These are phyloP conservation scores for Ameiurus melas DNA, from an alignment of 2,113 vertebrate species.

Conservation along the genomic window DNA sequence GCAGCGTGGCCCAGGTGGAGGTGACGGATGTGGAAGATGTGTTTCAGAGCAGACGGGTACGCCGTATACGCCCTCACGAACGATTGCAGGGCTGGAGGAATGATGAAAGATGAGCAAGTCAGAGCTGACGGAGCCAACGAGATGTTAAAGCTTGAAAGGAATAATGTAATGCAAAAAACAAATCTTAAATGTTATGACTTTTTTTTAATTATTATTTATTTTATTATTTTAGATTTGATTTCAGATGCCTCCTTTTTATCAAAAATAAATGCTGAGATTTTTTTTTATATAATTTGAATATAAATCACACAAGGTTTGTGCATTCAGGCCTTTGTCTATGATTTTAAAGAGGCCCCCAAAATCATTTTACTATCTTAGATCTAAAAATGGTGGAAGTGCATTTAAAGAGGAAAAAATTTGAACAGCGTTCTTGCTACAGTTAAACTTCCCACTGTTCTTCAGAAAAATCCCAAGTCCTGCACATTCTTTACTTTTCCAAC, in stretches of 20 bases:
- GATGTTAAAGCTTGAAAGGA: not conserved
- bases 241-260: not conserved
- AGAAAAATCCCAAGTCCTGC: no score
- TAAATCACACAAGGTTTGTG: not conserved
- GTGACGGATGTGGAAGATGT: conserved; percentile 87
- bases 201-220: not conserved
- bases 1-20: conserved; percentile 89
- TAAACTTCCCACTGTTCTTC: no score
- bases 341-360: not conserved
- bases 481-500: no score
- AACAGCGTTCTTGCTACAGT: not conserved
- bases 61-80: conserved; percentile 88
- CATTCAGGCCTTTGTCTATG: not conserved
- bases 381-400: not conserved
- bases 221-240: not conserved
- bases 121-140: not conserved
- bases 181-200: not conserved
- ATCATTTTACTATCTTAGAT: not conserved
- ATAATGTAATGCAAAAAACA: not conserved
- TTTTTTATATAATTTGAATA: not conserved
- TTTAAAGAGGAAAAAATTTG: not conserved
- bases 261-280: not conserved
- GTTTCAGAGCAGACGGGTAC: conserved; percentile 85
- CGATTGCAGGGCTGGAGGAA: conserved; percentile 84
- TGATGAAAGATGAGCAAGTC: not conserved